Conservation (phyloP, 2,888 invertebrate species). For the Isotomurus palustris region DNA sequence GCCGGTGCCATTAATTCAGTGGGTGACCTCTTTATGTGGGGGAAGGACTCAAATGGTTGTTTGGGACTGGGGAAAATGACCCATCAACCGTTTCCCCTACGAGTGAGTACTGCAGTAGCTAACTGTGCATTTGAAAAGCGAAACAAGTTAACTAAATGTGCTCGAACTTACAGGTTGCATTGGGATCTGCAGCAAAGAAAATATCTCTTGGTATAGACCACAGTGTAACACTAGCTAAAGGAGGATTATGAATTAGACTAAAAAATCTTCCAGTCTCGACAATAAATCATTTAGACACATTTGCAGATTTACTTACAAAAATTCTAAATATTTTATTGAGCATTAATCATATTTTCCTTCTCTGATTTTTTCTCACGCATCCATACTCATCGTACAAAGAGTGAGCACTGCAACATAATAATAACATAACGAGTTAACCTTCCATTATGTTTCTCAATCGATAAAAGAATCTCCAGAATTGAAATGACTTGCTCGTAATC, state of each 20-base stretch:
- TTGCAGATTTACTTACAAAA: no score
- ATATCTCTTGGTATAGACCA: constrained; percentile 83
- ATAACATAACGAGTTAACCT: no score
- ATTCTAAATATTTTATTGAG: no score
- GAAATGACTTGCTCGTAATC: no score
- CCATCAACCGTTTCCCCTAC: constrained; percentile 35
- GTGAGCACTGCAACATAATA: no score
- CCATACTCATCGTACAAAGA: no score
- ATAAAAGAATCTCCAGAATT: no score
- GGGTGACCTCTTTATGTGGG: constrained; percentile 89
- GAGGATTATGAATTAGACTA: constrained; percentile 20
- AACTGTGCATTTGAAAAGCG: background rate
- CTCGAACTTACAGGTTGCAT: constrained; percentile 54
- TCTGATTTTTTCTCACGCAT: no score
- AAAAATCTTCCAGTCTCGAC: no score
- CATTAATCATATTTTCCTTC: no score
- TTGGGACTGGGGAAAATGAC: constrained; percentile 69
- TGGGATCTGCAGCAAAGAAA: constrained; percentile 70
- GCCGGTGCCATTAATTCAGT: constrained; percentile 75
- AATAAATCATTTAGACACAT: no score
- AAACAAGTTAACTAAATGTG: background rate
- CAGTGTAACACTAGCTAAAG: constrained; percentile 67
- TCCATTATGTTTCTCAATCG: no score
- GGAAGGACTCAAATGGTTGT: constrained; percentile 75
- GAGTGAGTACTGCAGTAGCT: constrained; percentile 19